These are phyloP conservation scores for Mesodorylaimus sp. DNA, from an alignment of 2,888 invertebrate genomes.

Conservation along the genomic window DNA sequence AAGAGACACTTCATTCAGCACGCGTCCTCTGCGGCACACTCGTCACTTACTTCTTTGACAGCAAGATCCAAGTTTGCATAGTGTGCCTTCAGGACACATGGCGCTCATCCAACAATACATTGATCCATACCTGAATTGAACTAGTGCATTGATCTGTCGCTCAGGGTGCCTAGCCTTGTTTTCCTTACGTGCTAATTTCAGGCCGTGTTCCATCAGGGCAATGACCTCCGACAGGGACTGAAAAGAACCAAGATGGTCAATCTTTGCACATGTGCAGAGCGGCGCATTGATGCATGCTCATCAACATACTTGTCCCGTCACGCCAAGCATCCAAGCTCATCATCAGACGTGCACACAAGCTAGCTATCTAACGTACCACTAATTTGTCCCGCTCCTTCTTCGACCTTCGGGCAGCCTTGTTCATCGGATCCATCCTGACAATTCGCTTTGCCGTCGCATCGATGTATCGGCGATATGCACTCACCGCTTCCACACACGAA, in stretches of 20 bases:
- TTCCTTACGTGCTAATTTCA: neutral
- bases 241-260: neutral
- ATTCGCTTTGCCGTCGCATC: constrained; percentile 17
- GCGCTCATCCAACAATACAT: neutral
- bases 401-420: no score
- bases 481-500: constrained; percentile 18
- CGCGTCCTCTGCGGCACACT: no score
- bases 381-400: no score
- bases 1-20: no score
- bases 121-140: neutral
- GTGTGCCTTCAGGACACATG: neutral
- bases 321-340: no score
- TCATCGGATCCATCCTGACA: constrained; percentile 19
- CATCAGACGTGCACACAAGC: no score
- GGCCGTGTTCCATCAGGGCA: neutral
- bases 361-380: no score
- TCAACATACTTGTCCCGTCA: no score
- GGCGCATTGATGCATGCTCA: no score
- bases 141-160: no score
- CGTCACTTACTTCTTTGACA: neutral
- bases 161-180: no score
- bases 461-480: constrained; percentile 12
- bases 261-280: no score
- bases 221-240: neutral
- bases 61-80: neutral